A percentile compares a stretch with the other conserved stretches of the same genome.
Conservation (phyloP, 1,140 invertebrate species). For the Onthophagus taurus region DNA sequence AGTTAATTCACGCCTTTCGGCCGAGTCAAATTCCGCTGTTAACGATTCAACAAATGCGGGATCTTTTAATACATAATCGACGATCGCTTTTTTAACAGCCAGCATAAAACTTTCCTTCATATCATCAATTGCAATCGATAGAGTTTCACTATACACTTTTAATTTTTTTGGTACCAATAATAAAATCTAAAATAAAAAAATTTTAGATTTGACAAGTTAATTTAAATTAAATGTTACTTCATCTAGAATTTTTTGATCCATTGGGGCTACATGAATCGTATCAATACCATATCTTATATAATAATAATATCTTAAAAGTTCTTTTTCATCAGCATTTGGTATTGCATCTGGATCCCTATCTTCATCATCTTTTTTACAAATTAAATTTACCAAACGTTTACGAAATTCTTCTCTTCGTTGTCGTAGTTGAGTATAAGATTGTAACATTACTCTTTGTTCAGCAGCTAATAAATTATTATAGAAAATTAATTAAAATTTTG, state of each 20-base stretch:
- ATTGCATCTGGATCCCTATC: slow-evolving; percentile 34
- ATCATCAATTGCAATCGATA: slow-evolving; percentile 46
- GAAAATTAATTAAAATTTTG: no score
- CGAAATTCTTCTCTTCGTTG: slow-evolving; percentile 76
- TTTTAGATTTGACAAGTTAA: not conserved
- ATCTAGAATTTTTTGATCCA: slow-evolving; percentile 52
- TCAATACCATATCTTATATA: slow-evolving; percentile 84
- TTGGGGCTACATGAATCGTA: slow-evolving; percentile 72
- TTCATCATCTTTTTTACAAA: slow-evolving; percentile 33
- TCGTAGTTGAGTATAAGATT: slow-evolving; percentile 55
- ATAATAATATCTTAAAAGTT: slow-evolving; percentile 77
- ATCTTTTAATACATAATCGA: slow-evolving; percentile 81
- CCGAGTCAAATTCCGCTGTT: slow-evolving; percentile 47
- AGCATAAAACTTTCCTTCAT: slow-evolving; percentile 70
- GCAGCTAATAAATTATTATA: slow-evolving; percentile 7
- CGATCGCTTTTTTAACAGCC: slow-evolving; percentile 77
- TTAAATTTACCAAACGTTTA: slow-evolving; percentile 59
- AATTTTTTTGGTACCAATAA: slow-evolving; percentile 8
- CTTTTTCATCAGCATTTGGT: slow-evolving; percentile 52
- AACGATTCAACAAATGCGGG: slow-evolving; percentile 42
- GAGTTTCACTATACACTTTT: slow-evolving; percentile 3
- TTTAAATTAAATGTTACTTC: slow-evolving; percentile 37
- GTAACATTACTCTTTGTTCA: slow-evolving; percentile 37
- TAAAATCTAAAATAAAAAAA: not conserved
- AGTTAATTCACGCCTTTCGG: slow-evolving; percentile 49